Evolutionary conservation across 2,888 invertebrate species (phyloP).

Genomic region (Atrina japonica): DNA sequence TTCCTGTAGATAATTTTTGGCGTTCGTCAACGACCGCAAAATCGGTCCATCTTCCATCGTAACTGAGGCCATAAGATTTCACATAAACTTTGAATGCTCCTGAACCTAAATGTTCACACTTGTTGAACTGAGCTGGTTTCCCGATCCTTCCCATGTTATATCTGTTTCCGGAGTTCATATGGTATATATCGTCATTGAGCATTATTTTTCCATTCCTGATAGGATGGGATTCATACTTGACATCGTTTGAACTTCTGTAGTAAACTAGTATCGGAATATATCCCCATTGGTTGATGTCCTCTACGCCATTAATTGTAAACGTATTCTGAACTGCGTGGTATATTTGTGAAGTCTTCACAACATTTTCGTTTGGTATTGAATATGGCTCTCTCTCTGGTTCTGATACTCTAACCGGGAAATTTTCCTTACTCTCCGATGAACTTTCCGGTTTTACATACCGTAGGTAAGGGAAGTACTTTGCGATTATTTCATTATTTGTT

Average conservation of each 20-base stretch:
- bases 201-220: constrained; percentile 15
- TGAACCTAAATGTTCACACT: constrained; percentile 29
- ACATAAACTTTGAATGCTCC: constrained; percentile 46
- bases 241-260: constrained; percentile 24
- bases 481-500: not conserved
- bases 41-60: constrained; percentile 56
- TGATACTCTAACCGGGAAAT: not conserved
- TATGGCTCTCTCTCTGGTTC: not conserved
- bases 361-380: too few relatives aligned
- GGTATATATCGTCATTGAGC: constrained; percentile 27
- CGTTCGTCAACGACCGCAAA: constrained; percentile 50
- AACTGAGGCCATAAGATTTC: constrained; percentile 57
- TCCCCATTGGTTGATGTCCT: constrained; percentile 48
- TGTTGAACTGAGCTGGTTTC: constrained; percentile 18
- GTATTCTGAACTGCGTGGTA: constrained; percentile 39
- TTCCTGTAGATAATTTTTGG: constrained; percentile 40
- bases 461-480: not conserved
- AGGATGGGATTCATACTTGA: constrained; percentile 24
- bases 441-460: not conserved
- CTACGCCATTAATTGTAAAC: constrained; percentile 50
- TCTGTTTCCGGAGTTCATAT: constrained; percentile 8
- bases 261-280: constrained; percentile 51
- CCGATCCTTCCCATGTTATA: constrained; percentile 21
- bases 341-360: constrained; percentile 8
- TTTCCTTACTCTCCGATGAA: too few relatives aligned